These are phyloP conservation scores for Gryllus bimaculatus DNA, from an alignment of 1,140 invertebrate genomes.

Conservation along the genomic window DNA sequence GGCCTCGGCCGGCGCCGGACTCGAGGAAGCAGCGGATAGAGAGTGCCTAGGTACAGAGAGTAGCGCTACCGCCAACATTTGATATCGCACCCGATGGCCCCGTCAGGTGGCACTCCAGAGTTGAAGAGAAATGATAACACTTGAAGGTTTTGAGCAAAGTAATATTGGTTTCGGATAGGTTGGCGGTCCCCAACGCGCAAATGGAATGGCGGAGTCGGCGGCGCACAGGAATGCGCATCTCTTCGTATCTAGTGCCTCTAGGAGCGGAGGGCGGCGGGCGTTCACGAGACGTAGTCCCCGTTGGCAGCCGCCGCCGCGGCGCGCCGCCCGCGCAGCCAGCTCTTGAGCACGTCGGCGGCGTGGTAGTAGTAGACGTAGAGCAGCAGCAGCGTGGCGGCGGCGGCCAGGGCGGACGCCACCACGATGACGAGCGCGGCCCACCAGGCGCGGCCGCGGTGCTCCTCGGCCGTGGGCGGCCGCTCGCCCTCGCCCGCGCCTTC, in stretches of 20 bases:
- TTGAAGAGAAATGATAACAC: too few species aligned
- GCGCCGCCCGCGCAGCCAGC: slow-evolving; percentile 25
- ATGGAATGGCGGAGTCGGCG: too few species aligned
- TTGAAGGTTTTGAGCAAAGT: too few species aligned
- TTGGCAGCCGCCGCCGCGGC: background rate
- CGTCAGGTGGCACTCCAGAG: too few species aligned
- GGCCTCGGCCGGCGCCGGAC: slow-evolving; percentile 33
- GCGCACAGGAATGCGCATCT: too few species aligned
- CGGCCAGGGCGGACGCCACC: slow-evolving; percentile 11
- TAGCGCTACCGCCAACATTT: background rate
- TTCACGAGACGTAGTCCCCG: too few species aligned
- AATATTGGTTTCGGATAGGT: too few species aligned
- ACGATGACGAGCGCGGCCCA: slow-evolving; percentile 18
- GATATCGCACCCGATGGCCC: too few species aligned
- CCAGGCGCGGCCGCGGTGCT: slow-evolving; percentile 2
- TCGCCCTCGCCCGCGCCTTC: slow-evolving; percentile 9
- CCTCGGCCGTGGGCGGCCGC: background rate
- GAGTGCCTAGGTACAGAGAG: slow-evolving; percentile 12
- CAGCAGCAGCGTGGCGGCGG: slow-evolving; percentile 14
- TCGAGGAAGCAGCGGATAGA: slow-evolving; percentile 36
- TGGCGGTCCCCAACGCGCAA: too few species aligned
- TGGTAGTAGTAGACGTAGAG: slow-evolving; percentile 35
- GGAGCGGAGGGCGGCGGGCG: too few species aligned
- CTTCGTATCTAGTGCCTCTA: too few species aligned
- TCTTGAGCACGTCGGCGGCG: slow-evolving; percentile 34